Evolutionary conservation across 2,888 invertebrate genomes (phyloP), one percentile per base, ranked within the genome.

Genomic region (Tetheella fluctuosa): DNA sequence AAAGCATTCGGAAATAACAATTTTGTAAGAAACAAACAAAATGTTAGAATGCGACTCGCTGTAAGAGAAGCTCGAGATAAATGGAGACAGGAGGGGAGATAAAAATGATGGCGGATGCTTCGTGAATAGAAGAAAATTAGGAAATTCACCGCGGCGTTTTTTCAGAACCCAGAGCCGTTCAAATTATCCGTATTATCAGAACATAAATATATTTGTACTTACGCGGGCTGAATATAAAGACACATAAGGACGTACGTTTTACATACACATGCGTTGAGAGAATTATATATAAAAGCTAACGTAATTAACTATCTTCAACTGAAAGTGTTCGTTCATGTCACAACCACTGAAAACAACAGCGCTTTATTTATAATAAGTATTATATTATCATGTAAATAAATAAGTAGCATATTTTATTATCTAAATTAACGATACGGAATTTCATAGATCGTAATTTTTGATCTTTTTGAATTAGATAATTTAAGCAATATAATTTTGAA

Each of bases 41-140:
- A 91, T 85, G 86, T 89, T 85, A 85, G 86, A 85, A 83, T 81
- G 83, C 79, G 87, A 88, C 85, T 89, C 86, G 82, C 82, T 85
- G 87, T 83, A 83, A 79, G 77, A 87, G 83, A 83, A 84, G 81
- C 83, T 80, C 74, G 84, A 90, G 90, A 91, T 92, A 91, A 90
- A 91, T 88, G 86, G 83, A 85, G 85, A 87, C 89, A 86, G 80
- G 86, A 86, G 89, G 89, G 89, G 88, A 90, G 90, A 91, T 91
- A 91, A 91, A 91, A 90, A 91, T 90, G 90, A 91, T 89, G 90
- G 89, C 89, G 91, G 89, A 90, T 90, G 89, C 86, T 80, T 76
- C 77, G 85, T 87, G 89, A 91, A 91, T 90, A 85, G 81, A 85
- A 86, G 79, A 86, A 90, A 91, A 91, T 92, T 90, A 91, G 89